Conservation (phyloP, 2,113 vertebrate genomes). For the Corythornis cristatus region DNA sequence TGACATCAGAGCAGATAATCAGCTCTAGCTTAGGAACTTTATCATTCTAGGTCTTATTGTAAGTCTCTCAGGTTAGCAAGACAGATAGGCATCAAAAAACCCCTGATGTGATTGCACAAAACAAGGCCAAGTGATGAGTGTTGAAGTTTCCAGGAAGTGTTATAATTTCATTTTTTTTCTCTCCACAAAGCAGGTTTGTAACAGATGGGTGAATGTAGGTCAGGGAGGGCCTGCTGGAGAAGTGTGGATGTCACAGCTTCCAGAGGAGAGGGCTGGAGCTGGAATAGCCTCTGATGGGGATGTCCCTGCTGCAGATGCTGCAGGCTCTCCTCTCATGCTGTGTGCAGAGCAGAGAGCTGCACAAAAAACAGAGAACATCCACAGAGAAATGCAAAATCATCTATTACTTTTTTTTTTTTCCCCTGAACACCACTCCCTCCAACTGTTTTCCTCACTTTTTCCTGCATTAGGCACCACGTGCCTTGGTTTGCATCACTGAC, state of each 20-base stretch:
- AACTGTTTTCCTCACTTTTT: background rate
- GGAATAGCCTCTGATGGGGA: background rate
- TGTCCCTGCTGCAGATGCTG: background rate
- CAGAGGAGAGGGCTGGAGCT: background rate
- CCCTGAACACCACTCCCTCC: background rate
- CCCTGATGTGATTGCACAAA: background rate
- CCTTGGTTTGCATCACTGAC: background rate
- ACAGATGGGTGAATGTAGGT: constrained; percentile 70
- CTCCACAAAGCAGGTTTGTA: constrained; percentile 54
- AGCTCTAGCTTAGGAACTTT: constrained; percentile 13
- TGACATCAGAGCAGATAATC: constrained; percentile 33
- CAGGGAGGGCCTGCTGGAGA: background rate
- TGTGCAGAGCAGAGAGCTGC: background rate
- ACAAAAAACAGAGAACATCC: background rate
- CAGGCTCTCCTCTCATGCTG: background rate
- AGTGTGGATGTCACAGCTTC: background rate
- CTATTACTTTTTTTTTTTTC: background rate
- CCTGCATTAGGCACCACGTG: background rate
- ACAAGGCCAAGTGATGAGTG: background rate
- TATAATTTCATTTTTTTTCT: constrained; percentile 38
- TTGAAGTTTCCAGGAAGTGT: background rate
- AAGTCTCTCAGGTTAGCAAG: background rate
- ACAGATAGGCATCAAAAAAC: constrained; percentile 3
- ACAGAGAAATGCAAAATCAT: background rate
- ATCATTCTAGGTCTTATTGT: background rate